A percentile compares a stretch with the other conserved stretches of the same genome.
Conservation (phyloP, 2,797 vertebrate genomes). For the Alcedo quadribrachys region DNA sequence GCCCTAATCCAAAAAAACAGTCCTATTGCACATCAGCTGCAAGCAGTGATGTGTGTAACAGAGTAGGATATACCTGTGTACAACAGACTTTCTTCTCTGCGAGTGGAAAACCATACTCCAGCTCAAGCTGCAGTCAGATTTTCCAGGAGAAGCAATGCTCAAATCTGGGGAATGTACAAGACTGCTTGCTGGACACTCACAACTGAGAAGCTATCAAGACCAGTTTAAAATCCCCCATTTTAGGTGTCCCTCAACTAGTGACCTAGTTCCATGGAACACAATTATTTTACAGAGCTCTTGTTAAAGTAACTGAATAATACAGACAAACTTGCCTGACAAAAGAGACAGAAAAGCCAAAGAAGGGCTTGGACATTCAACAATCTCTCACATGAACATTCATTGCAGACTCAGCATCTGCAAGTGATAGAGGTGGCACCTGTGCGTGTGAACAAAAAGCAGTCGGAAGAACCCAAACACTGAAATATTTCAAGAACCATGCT, state of each 20-base stretch:
- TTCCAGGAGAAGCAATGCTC: neutral
- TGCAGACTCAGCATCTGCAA: neutral
- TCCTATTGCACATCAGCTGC: neutral
- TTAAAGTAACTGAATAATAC: neutral
- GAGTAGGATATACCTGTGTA: neutral
- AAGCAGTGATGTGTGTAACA: neutral
- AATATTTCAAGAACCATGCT: neutral
- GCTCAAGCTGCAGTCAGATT: neutral
- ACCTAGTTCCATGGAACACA: neutral
- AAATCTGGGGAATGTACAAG: neutral
- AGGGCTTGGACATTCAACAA: neutral
- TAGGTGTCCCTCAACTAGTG: neutral
- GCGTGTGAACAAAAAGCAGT: accelerated
- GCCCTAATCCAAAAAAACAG: neutral
- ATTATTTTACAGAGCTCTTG: neutral
- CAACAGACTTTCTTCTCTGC: neutral
- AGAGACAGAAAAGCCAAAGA: neutral
- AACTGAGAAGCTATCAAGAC: neutral
- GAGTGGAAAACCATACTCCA: neutral
- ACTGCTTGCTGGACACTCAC: neutral
- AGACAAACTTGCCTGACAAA: neutral
- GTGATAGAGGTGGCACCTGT: accelerated
- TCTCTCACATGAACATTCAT: accelerated
- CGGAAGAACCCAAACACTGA: neutral
- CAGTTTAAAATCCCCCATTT: neutral